Percentiles rank a stretch among this genome's conserved stretches.
Evolutionary conservation across 2,113 vertebrate species (phyloP).

Genomic region (Penelope pileata): DNA sequence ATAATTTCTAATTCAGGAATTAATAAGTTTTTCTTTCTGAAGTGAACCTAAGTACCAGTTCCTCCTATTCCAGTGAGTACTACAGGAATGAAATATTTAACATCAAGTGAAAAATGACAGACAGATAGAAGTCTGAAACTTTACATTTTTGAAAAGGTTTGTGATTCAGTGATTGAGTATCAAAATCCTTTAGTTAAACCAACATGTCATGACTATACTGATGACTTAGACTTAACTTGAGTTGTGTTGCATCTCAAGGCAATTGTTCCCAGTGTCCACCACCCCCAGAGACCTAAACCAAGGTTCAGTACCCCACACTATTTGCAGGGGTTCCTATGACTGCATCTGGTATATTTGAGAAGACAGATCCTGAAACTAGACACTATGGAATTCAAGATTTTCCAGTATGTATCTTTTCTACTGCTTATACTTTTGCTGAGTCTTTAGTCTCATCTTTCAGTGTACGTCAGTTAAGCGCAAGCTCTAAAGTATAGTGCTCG

Average conservation of each 20-base stretch:
- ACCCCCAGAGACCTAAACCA: background rate
- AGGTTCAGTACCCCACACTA: background rate
- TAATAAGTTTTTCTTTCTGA: background rate
- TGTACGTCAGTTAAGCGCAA: background rate
- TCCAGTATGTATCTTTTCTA: background rate
- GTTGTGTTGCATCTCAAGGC: background rate
- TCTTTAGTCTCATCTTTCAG: background rate
- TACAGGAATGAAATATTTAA: background rate
- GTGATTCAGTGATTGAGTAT: rapidly evolving
- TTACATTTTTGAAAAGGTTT: background rate
- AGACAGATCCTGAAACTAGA: background rate
- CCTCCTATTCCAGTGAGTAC: background rate
- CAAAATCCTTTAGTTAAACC: background rate
- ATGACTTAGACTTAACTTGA: background rate
- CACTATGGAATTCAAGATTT: background rate
- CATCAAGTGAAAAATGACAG: background rate
- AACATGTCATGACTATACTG: background rate
- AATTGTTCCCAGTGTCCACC: background rate
- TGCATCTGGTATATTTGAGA: background rate
- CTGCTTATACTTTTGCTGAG: background rate
- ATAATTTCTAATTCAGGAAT: background rate
- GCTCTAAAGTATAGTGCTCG: background rate
- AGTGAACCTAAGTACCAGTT: background rate
- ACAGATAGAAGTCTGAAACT: background rate
- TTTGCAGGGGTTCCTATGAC: background rate